phyloP scores from a whole-genome alignment of 2,888 invertebrate species.

The Drosophila suboccidentalis region DNA sequence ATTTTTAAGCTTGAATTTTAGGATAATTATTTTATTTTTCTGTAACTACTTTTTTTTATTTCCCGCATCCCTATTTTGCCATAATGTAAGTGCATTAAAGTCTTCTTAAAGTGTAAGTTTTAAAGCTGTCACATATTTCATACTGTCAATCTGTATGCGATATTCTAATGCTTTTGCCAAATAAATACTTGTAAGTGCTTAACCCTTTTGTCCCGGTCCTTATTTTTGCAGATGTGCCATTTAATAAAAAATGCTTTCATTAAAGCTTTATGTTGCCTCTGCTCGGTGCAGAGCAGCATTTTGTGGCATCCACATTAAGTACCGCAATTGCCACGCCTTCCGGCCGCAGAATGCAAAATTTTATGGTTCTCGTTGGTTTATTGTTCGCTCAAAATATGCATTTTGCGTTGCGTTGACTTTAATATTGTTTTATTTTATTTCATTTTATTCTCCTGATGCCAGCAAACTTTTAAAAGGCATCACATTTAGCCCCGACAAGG shows the following conservation, averaged over 20 bases:
- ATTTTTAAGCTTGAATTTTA: no score
- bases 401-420: slow-evolving; percentile 42
- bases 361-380: slow-evolving; percentile 42
- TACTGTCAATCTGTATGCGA: not conserved
- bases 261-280: slow-evolving; percentile 14
- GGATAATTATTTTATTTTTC: no score
- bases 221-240: not conserved
- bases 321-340: slow-evolving; percentile 15
- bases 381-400: slow-evolving; percentile 42
- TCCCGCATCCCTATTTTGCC: no score
- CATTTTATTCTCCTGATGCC: slow-evolving; percentile 30
- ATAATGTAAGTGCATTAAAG: not conserved
- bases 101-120: not conserved
- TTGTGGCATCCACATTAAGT: slow-evolving; percentile 18
- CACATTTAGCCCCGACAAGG: slow-evolving; percentile 42
- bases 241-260: slow-evolving; percentile 7
- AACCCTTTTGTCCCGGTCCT: not conserved
- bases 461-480: slow-evolving; percentile 32
- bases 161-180: not conserved
- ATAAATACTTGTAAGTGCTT: not conserved
- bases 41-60: no score
- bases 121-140: not conserved
- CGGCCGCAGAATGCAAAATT: slow-evolving; percentile 39
- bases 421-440: slow-evolving; percentile 25
- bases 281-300: slow-evolving; percentile 7